phyloP scores from a whole-genome alignment of 2,113 vertebrate genomes.

The Lepus timidus region DNA sequence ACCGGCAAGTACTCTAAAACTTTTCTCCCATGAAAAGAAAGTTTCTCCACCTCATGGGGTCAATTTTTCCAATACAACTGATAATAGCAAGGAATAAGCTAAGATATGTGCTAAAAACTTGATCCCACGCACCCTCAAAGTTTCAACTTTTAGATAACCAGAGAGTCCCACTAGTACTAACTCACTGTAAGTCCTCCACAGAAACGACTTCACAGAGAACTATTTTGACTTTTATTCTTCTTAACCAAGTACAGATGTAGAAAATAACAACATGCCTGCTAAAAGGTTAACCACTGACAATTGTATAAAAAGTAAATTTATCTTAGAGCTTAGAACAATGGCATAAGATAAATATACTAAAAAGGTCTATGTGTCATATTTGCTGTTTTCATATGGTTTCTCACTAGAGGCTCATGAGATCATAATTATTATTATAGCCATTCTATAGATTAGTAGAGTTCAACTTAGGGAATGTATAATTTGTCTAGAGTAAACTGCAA shows the following conservation, averaged over 20 bases:
- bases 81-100: background rate
- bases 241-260: background rate
- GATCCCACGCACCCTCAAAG: background rate
- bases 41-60: background rate
- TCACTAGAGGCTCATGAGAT: background rate
- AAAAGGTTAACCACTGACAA: background rate
- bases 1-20: background rate
- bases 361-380: background rate
- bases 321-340: background rate
- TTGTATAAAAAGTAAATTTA: constrained; percentile 11
- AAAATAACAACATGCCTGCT: background rate
- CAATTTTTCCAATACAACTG: background rate
- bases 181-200: background rate
- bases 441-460: background rate
- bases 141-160: background rate
- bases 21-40: background rate
- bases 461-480: background rate
- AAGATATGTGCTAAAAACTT: background rate
- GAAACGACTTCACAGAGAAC: background rate
- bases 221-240: background rate
- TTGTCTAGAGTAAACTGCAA: background rate
- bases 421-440: background rate
- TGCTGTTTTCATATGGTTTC: background rate
- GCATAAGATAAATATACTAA: background rate
- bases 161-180: background rate